Percentiles rank a stretch among this genome's conserved stretches.
These are phyloP conservation scores for Seira ritae DNA, from an alignment of 2,888 invertebrate species.

Conservation along the genomic window DNA sequence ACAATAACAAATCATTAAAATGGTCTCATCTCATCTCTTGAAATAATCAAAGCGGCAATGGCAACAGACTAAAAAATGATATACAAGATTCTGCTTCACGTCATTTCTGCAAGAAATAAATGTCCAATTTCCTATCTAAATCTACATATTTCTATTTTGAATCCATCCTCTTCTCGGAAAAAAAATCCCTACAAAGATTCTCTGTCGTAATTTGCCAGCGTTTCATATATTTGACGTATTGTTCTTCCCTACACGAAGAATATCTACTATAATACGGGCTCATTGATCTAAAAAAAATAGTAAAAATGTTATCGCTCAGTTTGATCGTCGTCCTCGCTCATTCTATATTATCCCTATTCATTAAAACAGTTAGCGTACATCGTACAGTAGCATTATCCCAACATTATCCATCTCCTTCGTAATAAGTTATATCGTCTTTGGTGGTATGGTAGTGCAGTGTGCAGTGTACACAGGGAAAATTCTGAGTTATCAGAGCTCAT, in stretches of 20 bases:
- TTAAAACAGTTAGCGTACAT: neutral
- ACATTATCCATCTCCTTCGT: no score
- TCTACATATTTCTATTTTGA: conserved; percentile 32
- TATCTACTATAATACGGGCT: neutral
- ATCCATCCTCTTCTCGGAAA: conserved; percentile 16
- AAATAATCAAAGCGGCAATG: neutral
- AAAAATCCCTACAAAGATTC: neutral
- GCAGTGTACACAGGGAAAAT: neutral
- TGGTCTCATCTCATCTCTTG: neutral
- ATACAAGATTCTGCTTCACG: conserved; percentile 31
- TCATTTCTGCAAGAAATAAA: conserved; percentile 35
- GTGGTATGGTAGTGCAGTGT: no score
- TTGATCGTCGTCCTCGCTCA: neutral
- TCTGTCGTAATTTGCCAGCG: conserved; percentile 49
- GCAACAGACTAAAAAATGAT: neutral
- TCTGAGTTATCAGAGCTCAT: conserved; percentile 60
- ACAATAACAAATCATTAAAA: conserved; percentile 14
- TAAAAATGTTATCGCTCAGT: neutral
- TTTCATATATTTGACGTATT: conserved; percentile 56
- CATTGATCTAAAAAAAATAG: conserved; percentile 1
- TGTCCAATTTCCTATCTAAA: no score
- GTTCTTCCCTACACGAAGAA: neutral
- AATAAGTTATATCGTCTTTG: neutral
- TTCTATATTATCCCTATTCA: neutral
- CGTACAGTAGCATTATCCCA: neutral